Percentiles rank a stretch among this genome's conserved stretches.
These are phyloP conservation scores for Actenoides hombroni DNA, from an alignment of 2,113 vertebrate genomes.

Conservation along the genomic window DNA sequence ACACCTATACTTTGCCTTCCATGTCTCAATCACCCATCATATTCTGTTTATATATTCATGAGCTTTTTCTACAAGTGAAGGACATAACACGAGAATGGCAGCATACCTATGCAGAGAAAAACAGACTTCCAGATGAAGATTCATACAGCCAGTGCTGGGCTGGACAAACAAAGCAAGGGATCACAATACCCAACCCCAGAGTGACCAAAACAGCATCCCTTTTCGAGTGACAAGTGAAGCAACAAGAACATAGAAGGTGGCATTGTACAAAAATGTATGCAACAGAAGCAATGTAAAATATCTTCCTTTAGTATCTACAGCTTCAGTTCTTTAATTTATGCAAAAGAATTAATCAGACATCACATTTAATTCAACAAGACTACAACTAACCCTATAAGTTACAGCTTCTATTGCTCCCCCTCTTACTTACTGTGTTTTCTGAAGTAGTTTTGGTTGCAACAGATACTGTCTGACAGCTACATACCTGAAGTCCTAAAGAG, in stretches of 20 bases:
- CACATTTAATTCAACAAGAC: not conserved
- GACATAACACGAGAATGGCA: accelerated
- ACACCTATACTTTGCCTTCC: not conserved
- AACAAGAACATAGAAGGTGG: not conserved
- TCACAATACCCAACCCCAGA: not conserved
- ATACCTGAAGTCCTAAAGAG: not conserved
- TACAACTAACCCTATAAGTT: not conserved
- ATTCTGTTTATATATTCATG: not conserved
- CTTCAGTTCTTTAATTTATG: not conserved
- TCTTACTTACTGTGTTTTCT: not conserved
- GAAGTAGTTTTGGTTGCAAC: not conserved
- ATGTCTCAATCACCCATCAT: not conserved
- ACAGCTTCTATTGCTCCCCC: not conserved
- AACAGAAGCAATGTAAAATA: not conserved
- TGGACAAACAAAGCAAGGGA: not conserved
- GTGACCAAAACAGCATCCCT: not conserved
- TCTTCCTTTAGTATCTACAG: not conserved
- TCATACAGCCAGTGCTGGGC: not conserved
- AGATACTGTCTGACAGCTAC: not conserved
- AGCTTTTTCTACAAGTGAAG: not conserved
- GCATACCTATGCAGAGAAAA: not conserved
- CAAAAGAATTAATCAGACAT: not conserved
- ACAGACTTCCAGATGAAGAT: not conserved
- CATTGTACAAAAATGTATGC: not conserved
- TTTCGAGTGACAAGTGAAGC: not conserved